Evolutionary conservation across 1,140 invertebrate genomes (phyloP), one percentile per base, ranked within the genome.

Genomic region (Conus betulinus): DNA sequence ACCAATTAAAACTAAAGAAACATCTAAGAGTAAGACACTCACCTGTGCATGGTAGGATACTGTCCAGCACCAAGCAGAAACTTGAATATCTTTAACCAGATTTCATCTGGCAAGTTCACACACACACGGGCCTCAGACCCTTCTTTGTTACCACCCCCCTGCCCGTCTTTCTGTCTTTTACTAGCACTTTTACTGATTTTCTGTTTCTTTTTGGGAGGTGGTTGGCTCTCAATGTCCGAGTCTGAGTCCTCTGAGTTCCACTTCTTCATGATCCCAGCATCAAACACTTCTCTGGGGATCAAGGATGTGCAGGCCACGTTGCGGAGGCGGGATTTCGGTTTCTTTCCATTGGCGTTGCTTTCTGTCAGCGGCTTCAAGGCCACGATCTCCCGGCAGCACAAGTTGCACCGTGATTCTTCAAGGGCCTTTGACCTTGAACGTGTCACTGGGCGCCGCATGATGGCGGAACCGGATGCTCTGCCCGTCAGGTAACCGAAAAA

Each of bases 11-110:
- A 63, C 71, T 23, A 25, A 74, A 20, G 23, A 74, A 20, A 20
- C 17, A 74, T 3, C 71, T 4, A 20, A 74, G n/a, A n/a, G n/a
- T n/a, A n/a, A n/a, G 17, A 63, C 60, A 63, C 71, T 25, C n/a
- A 78, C 76, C 76, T 78, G 76, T 78, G 76, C 76, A 78, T 78
- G 17, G 76, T 39, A 7, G 76, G 76, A 78, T 78, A 78, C 25
- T 78, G 76, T 39, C 76, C 76, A 27, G 25, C 7, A 11, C 10
- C 76, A 11, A 78, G 27, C 76, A 78, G 11, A 78, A 78, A 51
- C 25, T 23, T 13, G 39, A 78, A 78, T 17, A 78, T 78, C 25
- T 78, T 78, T 23, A 78, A 51, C 76, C 76, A 78, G 25, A 78
- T 78, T 78, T 78, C 76, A 78, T 78, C 76, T 39, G 76, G 76